These are phyloP conservation scores for Cyphomyrus discorhynchus DNA, from an alignment of 2,113 vertebrate genomes.

Conservation along the genomic window DNA sequence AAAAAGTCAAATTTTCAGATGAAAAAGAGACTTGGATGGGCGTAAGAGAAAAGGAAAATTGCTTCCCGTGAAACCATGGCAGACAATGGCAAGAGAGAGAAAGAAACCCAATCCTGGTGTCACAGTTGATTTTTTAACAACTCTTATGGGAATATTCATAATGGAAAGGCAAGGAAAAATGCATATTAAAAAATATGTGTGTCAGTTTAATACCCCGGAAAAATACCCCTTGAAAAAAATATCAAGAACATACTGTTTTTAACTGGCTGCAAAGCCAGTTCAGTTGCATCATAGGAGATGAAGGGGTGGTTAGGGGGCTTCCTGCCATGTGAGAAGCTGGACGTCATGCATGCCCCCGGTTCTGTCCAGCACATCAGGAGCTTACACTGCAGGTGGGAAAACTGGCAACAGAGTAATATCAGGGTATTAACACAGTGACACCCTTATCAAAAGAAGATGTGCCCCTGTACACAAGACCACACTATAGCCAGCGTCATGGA, in stretches of 20 bases:
- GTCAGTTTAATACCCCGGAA: not conserved
- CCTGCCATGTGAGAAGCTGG: conserved; percentile 37
- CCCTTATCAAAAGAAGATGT: conserved; percentile 45
- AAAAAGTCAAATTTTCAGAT: not conserved
- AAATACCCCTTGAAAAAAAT: too few species aligned
- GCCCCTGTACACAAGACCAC: conserved; percentile 46
- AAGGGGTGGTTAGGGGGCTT: conserved; percentile 27
- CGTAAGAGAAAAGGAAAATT: not conserved
- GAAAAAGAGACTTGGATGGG: not conserved
- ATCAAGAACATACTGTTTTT: conserved; percentile 47
- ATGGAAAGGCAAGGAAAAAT: not conserved
- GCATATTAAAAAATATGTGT: not conserved
- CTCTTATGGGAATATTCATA: not conserved
- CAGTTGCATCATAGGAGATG: conserved; percentile 21
- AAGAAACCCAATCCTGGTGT: not conserved
- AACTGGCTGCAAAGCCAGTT: conserved; percentile 28
- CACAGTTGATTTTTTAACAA: not conserved
- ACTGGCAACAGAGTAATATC: conserved; percentile 60
- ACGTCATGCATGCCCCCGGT: conserved; percentile 47
- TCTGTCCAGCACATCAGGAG: conserved; percentile 60
- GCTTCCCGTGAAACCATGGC: not conserved
- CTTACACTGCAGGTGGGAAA: conserved; percentile 68
- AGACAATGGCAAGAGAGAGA: not conserved
- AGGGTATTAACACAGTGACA: conserved; percentile 60
- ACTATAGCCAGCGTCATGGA: conserved; percentile 37